These are phyloP conservation scores for Scaptomyza montana DNA, from an alignment of 1,140 invertebrate genomes.

Conservation along the genomic window DNA sequence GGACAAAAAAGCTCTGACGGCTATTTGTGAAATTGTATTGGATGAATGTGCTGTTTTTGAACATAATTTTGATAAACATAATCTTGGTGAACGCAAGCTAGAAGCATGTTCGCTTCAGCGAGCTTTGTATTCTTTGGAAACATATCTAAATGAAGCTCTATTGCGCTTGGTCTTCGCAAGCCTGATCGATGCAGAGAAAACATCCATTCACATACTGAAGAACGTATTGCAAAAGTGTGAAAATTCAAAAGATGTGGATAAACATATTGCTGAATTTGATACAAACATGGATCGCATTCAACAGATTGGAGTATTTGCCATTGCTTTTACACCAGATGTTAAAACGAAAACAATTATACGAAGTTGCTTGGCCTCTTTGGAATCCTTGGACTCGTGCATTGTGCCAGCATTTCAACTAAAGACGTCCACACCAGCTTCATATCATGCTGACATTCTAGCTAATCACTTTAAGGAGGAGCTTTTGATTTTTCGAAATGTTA, in stretches of 20 bases:
- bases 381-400: slow-evolving; percentile 70
- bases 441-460: slow-evolving; percentile 62
- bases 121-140: slow-evolving; percentile 63
- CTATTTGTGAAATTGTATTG: slow-evolving; percentile 71
- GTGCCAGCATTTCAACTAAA: slow-evolving; percentile 64
- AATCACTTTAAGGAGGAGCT: slow-evolving; percentile 75
- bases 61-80: slow-evolving; percentile 38
- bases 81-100: slow-evolving; percentile 59
- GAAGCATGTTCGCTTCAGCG: slow-evolving; percentile 66
- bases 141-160: slow-evolving; percentile 69
- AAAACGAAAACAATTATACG: slow-evolving; percentile 73
- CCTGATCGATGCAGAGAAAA: slow-evolving; percentile 55
- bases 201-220: slow-evolving; percentile 48
- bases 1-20: slow-evolving; percentile 68
- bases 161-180: slow-evolving; percentile 64
- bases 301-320: slow-evolving; percentile 79
- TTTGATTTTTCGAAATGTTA: slow-evolving; percentile 57
- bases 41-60: slow-evolving; percentile 61
- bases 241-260: slow-evolving; percentile 17
- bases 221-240: slow-evolving; percentile 20
- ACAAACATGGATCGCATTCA: slow-evolving; percentile 69
- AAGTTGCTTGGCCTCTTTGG: slow-evolving; percentile 74
- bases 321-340: slow-evolving; percentile 64
- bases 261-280: slow-evolving; percentile 68
- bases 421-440: slow-evolving; percentile 7